Percentiles rank a stretch among this genome's conserved stretches.
These are phyloP conservation scores for Lycocerus yunnanus DNA, from an alignment of 2,888 invertebrate species.

Conservation along the genomic window DNA sequence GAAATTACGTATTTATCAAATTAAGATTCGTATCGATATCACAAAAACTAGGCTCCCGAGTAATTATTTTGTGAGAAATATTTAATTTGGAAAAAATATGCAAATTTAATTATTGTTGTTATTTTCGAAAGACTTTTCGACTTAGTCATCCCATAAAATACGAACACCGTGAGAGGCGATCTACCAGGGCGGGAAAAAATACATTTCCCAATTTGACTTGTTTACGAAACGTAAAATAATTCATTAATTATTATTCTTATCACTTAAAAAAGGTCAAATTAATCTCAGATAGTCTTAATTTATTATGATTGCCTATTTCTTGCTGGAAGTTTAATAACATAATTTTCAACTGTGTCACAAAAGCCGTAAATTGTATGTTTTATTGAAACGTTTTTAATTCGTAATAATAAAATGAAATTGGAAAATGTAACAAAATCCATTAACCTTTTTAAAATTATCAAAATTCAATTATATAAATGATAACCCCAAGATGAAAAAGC, in stretches of 20 bases:
- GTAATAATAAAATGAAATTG: conserved; percentile 14
- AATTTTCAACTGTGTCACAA: conserved; percentile 27
- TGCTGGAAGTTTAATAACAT: conserved; percentile 22
- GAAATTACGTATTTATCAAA: not conserved
- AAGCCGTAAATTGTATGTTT: conserved; percentile 16
- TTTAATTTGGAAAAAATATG: not conserved
- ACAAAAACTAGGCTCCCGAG: not conserved
- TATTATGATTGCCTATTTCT: conserved; percentile 37
- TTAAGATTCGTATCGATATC: not conserved
- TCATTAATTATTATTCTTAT: not conserved
- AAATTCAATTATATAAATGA: conserved; percentile 10
- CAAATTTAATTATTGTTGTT: not conserved
- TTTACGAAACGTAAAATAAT: not conserved
- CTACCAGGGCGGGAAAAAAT: not conserved
- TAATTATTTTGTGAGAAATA: not conserved
- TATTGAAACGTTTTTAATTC: conserved; percentile 15
- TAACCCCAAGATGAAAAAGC: not conserved
- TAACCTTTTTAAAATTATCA: conserved; percentile 12
- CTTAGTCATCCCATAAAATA: not conserved
- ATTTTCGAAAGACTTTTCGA: not conserved
- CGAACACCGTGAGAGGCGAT: not conserved
- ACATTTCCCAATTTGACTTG: not conserved
- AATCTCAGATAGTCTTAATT: conserved; percentile 46
- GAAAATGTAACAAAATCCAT: conserved; percentile 11
- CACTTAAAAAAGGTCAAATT: conserved; percentile 42